Base-by-base conservation (phyloP, 2,113 vertebrate species). In the Mormyrus lacerda region DNA sequence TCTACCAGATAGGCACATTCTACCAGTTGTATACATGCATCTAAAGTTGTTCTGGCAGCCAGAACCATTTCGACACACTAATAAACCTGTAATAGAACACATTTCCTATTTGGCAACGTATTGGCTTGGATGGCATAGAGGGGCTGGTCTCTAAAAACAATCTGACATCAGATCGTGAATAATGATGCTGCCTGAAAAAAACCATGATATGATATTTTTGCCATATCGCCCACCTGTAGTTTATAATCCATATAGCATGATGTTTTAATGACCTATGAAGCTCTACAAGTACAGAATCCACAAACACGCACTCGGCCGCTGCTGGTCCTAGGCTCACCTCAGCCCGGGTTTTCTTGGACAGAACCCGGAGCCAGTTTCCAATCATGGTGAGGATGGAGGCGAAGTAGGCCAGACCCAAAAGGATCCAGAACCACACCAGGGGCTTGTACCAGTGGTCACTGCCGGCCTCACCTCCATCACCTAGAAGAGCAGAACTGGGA, bases 341-440 rank as follows among this genome's bases (percentile, higher is more conserved):
- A 90, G 95, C 97, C 90, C 96, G 94, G 0, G 97, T 98, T 89
- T 97, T 97, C 90, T 96, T 96, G 13, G 96, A 97, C 73, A 98
- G 93, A 8, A 96, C 97, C n/a, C 96, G 94, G 42, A 98, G 93
- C 97, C 97, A 98, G 94, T 98, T 97, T 31, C 96, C 97, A 44
- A 98, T 97, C 97, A 98, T 98, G 39, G 97, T 94, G 88, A 98
- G 95, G 91, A 98, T 95, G 0, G 97, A 97, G 44, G 97, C 97
- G 87, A 98, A 98, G 94, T 98, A 98, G 89, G 97, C 97, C 83
- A 98, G 93, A 87, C 97, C 97, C 15, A 98, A 91, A 42, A 98
- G 93, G 91, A 98, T 97, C 97, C 97, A 98, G 93, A 98, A 97
- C 97, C 97, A 97, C 88, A 97, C 97, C 90, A 98, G 90, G 0